Conservation (phyloP, 2,888 invertebrate species). For the Lingula anatina region DNA sequence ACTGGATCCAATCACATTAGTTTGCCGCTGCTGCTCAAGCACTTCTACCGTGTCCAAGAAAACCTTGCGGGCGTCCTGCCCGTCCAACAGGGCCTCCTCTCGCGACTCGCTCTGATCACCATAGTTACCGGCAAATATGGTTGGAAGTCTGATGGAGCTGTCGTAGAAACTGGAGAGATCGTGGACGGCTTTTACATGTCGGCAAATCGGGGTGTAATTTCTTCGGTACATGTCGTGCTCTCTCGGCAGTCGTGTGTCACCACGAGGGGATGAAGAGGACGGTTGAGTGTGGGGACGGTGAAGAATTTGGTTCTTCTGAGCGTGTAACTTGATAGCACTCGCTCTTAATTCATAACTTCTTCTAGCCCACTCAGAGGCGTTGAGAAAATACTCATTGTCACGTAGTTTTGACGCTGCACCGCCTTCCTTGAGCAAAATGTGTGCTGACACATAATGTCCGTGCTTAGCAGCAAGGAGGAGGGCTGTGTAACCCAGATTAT, state of each 20-base stretch:
- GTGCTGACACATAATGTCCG: constrained; percentile 40
- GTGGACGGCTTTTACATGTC: constrained; percentile 19
- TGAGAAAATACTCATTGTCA: constrained; percentile 39
- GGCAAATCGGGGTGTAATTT: constrained; percentile 21
- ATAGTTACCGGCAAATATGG: constrained; percentile 11
- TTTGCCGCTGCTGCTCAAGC: constrained; percentile 16
- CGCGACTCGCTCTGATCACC: constrained; percentile 8
- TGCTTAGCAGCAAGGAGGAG: constrained; percentile 41
- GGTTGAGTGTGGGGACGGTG: background rate
- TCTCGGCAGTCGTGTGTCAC: constrained; percentile 25
- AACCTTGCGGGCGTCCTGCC: constrained; percentile 23
- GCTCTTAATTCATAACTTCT: constrained; percentile 9
- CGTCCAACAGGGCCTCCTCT: constrained; percentile 21
- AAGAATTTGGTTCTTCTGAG: background rate
- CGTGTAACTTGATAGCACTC: background rate
- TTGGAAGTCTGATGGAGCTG: constrained; percentile 17
- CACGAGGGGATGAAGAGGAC: constrained; percentile 11
- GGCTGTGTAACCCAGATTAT: constrained; percentile 42
- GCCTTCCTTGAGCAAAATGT: constrained; percentile 30
- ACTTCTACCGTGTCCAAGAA: constrained; percentile 26
- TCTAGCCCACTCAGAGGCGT: constrained; percentile 38
- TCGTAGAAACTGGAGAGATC: constrained; percentile 19
- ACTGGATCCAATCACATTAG: too few relatives aligned
- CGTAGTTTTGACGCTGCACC: constrained; percentile 35
- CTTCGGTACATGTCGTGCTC: constrained; percentile 34